Evolutionary conservation across 1,140 invertebrate genomes (phyloP).

Genomic region (Anastrepha ludens): DNA sequence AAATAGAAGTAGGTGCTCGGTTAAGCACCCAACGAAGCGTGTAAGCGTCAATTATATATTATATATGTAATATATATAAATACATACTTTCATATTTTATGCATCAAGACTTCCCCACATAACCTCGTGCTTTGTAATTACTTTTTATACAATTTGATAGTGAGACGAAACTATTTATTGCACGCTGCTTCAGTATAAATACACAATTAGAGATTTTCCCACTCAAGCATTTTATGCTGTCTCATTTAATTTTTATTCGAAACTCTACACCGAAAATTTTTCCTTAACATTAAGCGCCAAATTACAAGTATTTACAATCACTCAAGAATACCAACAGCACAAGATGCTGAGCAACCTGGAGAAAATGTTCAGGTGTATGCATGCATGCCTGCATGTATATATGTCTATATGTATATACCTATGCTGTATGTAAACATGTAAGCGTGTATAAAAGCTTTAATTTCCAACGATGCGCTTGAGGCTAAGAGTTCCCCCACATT

Average conservation of each 20-base stretch:
- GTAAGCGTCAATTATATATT: no score
- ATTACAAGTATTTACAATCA: neutral
- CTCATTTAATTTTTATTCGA: neutral
- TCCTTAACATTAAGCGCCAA: neutral
- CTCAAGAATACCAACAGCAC: neutral
- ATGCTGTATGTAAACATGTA: neutral
- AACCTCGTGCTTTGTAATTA: no score
- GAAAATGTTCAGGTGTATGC: neutral
- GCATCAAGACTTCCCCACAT: no score
- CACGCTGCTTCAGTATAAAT: no score
- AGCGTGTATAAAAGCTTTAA: neutral
- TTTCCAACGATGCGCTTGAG: neutral
- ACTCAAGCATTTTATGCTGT: no score
- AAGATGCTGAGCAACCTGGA: neutral
- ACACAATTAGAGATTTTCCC: no score
- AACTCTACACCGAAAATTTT: neutral
- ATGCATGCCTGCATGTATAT: neutral
- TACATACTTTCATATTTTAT: no score
- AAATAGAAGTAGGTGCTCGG: no score
- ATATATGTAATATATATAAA: no score
- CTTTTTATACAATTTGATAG: no score
- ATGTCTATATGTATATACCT: neutral
- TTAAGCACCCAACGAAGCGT: no score
- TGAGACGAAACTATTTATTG: no score
- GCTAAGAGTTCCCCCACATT: neutral